A percentile compares a stretch with the other conserved stretches of the same genome.
Conservation (phyloP, 2,113 vertebrate genomes). For the Buteo buteo region DNA sequence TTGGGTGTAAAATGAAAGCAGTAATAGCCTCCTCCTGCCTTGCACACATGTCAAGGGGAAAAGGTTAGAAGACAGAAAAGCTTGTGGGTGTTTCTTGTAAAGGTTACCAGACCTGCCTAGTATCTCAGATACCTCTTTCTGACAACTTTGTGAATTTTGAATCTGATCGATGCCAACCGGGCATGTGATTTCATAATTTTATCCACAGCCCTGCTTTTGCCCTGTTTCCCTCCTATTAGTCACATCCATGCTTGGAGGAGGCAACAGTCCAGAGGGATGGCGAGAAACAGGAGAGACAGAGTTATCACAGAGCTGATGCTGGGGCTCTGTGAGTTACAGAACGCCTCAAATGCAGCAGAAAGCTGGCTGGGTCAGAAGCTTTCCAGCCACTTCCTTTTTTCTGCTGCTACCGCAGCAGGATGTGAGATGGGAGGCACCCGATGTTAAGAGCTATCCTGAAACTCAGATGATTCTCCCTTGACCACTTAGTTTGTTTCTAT, state of each 20-base stretch:
- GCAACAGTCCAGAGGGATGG: neutral
- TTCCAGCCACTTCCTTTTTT: neutral
- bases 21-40: neutral
- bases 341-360: neutral
- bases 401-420: neutral
- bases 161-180: neutral
- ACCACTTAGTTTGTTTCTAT: neutral
- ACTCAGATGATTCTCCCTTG: neutral
- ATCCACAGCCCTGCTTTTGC: neutral
- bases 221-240: neutral
- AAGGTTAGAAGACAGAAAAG: neutral
- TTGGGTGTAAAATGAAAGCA: neutral
- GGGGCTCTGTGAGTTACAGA: neutral
- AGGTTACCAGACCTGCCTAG: neutral
- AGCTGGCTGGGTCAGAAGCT: neutral
- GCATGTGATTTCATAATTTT: neutral
- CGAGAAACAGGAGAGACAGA: neutral
- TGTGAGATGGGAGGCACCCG: neutral
- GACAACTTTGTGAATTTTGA: neutral
- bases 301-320: neutral
- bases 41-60: neutral
- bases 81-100: conserved; percentile 25
- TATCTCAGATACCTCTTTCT: neutral
- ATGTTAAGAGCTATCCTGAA: neutral
- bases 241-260: neutral